Evolutionary conservation across 2,888 invertebrate genomes (phyloP), one percentile per base, ranked within the genome.

Genomic region (Chelonus formosanus): DNA sequence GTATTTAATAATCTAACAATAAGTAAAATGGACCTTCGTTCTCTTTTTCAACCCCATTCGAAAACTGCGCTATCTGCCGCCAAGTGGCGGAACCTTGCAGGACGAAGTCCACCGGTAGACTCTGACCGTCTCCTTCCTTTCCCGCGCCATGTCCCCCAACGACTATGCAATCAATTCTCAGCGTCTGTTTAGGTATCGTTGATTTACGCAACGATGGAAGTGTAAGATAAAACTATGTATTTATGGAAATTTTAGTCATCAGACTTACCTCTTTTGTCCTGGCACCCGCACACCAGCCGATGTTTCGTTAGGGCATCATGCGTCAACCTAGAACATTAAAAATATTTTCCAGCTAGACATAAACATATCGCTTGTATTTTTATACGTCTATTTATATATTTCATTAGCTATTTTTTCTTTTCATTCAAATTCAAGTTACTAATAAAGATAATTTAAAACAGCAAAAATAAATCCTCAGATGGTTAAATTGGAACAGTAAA

Each of bases 291-390:
- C 79, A 79, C 78, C 80, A 78, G 80, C 76, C 80, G 78, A 75
- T 79, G 74, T 78, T 78, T 77, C 75, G 77, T 78, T 80, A 83
- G 75, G 83, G 80, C 80, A 75, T 80, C 83, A 79, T 82, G 78
- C 76, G 78, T 79, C 76, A 75, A 80, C 80, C 83, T 84, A 72
- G 4, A 76, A 76, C 57, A 64, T 10, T 50, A 67, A 53, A 63
- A 67, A 67, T 60, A 56, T 54, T n/a, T 6, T 56, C 36, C 32
- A 10, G 40, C 67, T 57, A 40, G 52, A 50, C 50, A 64, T 53
- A 8, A 36, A 20, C 31, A 44, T 10, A 31, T 54, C 36, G 32
- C 20, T 20, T 20, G 20, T 20, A 20, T 20, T 20, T 20, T 20
- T 20, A 20, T 20, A 20, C 2, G 20, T 2, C 20, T 20, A 20